phyloP scores from a whole-genome alignment of 2,888 invertebrate genomes.

The Nymphalis polychloros region DNA sequence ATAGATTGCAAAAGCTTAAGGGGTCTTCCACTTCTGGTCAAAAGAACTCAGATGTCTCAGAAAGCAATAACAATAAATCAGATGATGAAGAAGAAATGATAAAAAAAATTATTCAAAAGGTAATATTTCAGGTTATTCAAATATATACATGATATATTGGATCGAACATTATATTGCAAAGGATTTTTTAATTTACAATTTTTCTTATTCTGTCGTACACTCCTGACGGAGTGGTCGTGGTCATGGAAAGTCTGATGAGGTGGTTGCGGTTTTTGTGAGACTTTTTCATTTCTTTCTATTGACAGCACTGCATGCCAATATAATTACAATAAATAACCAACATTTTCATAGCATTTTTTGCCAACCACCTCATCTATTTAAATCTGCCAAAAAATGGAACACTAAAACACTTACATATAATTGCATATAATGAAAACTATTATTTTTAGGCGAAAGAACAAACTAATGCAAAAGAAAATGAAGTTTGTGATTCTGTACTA shows the following conservation, averaged over 20 bases:
- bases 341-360: too few species aligned
- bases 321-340: neutral
- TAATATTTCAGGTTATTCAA: conserved; percentile 37
- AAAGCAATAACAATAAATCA: conserved; percentile 45
- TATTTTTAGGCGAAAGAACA: conserved; percentile 57
- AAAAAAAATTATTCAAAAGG: conserved; percentile 68
- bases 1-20: conserved; percentile 61
- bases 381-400: too few species aligned
- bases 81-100: conserved; percentile 67
- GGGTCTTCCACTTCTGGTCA: conserved; percentile 32
- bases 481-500: conserved; percentile 47
- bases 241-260: too few species aligned
- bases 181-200: too few species aligned
- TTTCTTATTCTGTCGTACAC: too few species aligned
- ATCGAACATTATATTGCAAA: too few species aligned
- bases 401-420: too few species aligned
- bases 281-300: too few species aligned
- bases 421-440: neutral
- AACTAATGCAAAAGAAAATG: conserved; percentile 56
- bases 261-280: too few species aligned
- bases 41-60: conserved; percentile 24
- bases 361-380: too few species aligned
- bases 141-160: neutral
- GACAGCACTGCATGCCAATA: too few species aligned
- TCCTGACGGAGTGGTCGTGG: too few species aligned